Evolutionary conservation across 1,140 invertebrate species (phyloP), one percentile per base, ranked within the genome.

Genomic region (Drosophila guanche): DNA sequence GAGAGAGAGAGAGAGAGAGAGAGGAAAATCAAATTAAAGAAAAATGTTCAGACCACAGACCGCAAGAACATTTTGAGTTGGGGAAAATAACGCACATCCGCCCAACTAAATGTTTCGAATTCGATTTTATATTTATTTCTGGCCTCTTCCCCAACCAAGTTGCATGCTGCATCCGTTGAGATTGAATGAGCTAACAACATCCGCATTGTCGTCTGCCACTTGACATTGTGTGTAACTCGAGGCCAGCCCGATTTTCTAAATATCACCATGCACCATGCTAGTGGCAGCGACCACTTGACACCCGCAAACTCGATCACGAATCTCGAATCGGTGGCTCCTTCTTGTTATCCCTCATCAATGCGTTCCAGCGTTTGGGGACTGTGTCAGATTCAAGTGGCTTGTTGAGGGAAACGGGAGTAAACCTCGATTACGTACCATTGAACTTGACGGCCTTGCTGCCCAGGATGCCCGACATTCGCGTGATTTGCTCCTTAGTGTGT

Each of bases 381-480:
- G 56, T 80, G 77, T 62, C 77, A 70, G 16, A 27, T 62, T 86
- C 76, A 72, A 89, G 83, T 86, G 74, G 78, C 62, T 73, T 23
- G 63, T 61, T 70, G 67, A 81, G 56, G 4, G 40, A 59, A 25
- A 60, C 43, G 55, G 33, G 55, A 25, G 20, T 20, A 41, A 10
- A 42, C 3, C 40, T 12, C 5, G 48, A 50, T 29, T 37, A 89
- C 91, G 92, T 83, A 93, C 92, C 91, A 79, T 93, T 93, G 67
- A 93, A 93, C 84, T 92, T 92, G 54, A 86, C 89, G 14, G 93
- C 92, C 76, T 93, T 91, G 43, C 89, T 90, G 50, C 92, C 90
- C 33, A 93, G 70, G 29, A 92, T 60, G 10, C 90, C 89, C 20
- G 92, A 90, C 68, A 93, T 76, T 67, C 92, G 91, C 2, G 76